Evolutionary conservation across 2,797 vertebrate species (phyloP).

Genomic region (Neoniphon sammara): DNA sequence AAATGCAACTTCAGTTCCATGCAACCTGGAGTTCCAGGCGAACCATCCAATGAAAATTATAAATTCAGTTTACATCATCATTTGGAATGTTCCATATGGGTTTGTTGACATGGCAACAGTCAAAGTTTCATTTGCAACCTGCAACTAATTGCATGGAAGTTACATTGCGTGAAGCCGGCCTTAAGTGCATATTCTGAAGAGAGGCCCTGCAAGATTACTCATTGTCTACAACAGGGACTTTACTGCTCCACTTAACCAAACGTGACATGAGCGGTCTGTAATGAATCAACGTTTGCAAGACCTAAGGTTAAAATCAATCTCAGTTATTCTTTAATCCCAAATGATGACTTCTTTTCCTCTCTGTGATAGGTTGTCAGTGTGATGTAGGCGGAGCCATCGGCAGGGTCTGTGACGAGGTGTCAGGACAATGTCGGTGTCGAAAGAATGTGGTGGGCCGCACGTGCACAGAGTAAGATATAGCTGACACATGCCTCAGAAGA

Average conservation of each 20-base stretch:
- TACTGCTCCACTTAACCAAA: neutral
- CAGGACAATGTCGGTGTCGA: constrained; percentile 86
- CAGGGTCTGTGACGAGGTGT: constrained; percentile 76
- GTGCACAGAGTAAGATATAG: constrained; percentile 87
- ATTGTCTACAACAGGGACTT: neutral
- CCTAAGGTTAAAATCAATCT: too few relatives aligned
- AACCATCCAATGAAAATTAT: too few relatives aligned
- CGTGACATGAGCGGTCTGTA: neutral
- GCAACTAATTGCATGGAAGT: too few relatives aligned
- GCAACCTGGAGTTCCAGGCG: too few relatives aligned
- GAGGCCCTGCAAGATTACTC: neutral
- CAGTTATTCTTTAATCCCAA: neutral
- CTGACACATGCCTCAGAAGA: neutral
- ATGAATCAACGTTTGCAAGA: too few relatives aligned
- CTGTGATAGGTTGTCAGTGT: constrained; percentile 87
- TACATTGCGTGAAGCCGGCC: too few relatives aligned
- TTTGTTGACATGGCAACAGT: too few relatives aligned
- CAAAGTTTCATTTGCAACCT: too few relatives aligned
- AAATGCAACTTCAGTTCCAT: too few relatives aligned
- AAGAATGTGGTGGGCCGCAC: constrained; percentile 82
- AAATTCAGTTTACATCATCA: too few relatives aligned
- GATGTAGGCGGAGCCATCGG: constrained; percentile 87
- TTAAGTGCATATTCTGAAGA: neutral
- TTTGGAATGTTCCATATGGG: too few relatives aligned
- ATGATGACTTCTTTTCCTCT: constrained; percentile 21